Percentiles rank a stretch among this genome's conserved stretches.
Conservation (phyloP, 2,888 invertebrate species). For the Parapristionchus giblindavisi region DNA sequence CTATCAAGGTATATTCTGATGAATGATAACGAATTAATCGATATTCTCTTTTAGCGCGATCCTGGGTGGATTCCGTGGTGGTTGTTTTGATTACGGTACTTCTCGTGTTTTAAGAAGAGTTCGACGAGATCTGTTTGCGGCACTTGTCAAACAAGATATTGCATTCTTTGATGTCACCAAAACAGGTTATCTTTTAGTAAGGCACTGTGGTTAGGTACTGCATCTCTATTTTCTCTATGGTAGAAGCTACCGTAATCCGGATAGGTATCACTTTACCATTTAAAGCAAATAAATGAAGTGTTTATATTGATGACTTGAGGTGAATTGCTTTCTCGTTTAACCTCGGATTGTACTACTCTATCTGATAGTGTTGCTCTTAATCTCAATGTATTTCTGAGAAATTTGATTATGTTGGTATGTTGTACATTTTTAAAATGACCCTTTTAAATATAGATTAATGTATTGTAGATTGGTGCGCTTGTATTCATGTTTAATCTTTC, state of each 20-base stretch:
- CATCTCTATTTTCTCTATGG: too few species aligned
- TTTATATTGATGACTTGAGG: too few species aligned
- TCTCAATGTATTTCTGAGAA: conserved; percentile 71
- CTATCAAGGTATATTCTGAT: conserved; percentile 46
- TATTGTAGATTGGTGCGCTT: conserved; percentile 45
- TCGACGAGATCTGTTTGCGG: conserved; percentile 68
- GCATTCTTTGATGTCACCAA: conserved; percentile 70
- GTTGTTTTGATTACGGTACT: conserved; percentile 69
- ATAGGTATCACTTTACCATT: too few species aligned
- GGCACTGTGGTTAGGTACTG: too few species aligned
- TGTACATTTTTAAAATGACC: background rate
- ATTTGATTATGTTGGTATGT: conserved; percentile 67
- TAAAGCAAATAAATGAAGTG: too few species aligned
- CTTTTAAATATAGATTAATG: background rate
- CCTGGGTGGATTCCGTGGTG: conserved; percentile 69
- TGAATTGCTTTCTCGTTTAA: conserved; percentile 71
- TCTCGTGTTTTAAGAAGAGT: conserved; percentile 67
- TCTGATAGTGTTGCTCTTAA: conserved; percentile 70
- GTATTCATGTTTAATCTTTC: conserved; percentile 71
- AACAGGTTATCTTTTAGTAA: too few species aligned
- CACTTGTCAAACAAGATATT: conserved; percentile 70
- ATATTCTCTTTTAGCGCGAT: conserved; percentile 64
- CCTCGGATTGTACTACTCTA: conserved; percentile 72
- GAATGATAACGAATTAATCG: too few species aligned
- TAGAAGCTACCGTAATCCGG: too few species aligned